These are phyloP conservation scores for Microcebus tavaratra DNA, from an alignment of 2,113 vertebrate genomes.

Conservation along the genomic window DNA sequence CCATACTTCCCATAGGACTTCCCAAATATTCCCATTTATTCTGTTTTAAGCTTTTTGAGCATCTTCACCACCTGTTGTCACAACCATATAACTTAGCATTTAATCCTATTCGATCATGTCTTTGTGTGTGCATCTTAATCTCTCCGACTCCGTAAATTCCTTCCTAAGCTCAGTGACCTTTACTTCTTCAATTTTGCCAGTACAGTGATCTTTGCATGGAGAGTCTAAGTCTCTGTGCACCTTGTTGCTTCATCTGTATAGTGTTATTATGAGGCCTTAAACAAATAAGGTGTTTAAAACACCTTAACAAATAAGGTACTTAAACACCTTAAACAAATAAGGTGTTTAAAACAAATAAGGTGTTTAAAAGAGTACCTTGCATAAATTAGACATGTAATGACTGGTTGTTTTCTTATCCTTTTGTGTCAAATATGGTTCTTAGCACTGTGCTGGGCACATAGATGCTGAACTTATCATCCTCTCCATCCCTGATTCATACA, in stretches of 20 bases:
- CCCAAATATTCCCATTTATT: neutral
- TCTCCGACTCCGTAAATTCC: neutral
- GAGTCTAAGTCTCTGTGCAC: neutral
- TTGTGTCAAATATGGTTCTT: neutral
- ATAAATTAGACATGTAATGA: neutral
- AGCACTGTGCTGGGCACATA: neutral
- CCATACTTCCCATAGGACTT: neutral
- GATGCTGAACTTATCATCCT: neutral
- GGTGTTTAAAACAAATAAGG: neutral
- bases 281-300: neutral
- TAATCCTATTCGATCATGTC: neutral
- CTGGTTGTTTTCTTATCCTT: neutral
- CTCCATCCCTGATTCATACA: rapidly evolving
- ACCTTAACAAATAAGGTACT: neutral
- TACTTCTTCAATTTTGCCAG: neutral
- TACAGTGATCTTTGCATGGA: neutral
- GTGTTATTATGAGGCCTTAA: neutral
- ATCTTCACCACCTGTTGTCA: neutral
- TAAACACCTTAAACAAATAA: neutral
- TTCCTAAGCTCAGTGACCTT: neutral
- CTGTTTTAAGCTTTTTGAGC: neutral
- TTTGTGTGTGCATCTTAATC: neutral
- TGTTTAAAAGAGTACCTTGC: neutral
- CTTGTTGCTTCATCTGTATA: neutral
- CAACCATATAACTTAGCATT: neutral